Evolutionary conservation across 2,888 invertebrate genomes (phyloP), one percentile per base, ranked within the genome.

Genomic region (Ophion slaviceki): DNA sequence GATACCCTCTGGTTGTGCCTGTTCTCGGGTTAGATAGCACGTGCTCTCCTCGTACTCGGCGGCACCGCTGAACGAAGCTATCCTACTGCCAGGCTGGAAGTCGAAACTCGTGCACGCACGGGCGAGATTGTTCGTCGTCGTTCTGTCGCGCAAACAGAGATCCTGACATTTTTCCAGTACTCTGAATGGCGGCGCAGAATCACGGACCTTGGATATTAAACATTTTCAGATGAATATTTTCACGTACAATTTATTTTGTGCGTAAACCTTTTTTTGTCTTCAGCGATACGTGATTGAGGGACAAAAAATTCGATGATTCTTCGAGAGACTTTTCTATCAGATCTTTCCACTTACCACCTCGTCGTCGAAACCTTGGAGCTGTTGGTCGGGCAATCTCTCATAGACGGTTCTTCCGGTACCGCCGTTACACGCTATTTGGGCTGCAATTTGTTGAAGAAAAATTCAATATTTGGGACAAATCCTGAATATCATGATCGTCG

Each of bases 341-440:
- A 53, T 28, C 7, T 2, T 2, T 11, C 11, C 70, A 47, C 24
- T 79, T 20, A 79, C 97, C 90, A 97, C 97, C 93, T 98, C 98
- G 90, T 98, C 98, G 90, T 98, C 98, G 91, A 97, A 98, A 86
- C 97, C 98, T 94, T 98, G 98, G 59, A 98, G 94, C 93, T 98
- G 98, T 91, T 98, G 97, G 93, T 98, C 98, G 61, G 98, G 98
- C 90, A 98, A 94, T 91, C 98, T 95, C 94, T 98, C 98, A 92
- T 98, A 98, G 94, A 98, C 97, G 57, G 98, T 96, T 92, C 97
- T 95, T 62, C 98, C 98, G 93, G 97, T 96, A 80, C 98, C 98
- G 93, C 98, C 97, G 93, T 98, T 98, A 94, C 98, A 98, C 84
- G 97, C 97, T 88, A 97, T 98, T 96, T 98, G 98, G 92, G 97